Evolutionary conservation across 2,888 invertebrate species (phyloP), one percentile per base, ranked within the genome.

Genomic region (Hipparchia sbordonii): DNA sequence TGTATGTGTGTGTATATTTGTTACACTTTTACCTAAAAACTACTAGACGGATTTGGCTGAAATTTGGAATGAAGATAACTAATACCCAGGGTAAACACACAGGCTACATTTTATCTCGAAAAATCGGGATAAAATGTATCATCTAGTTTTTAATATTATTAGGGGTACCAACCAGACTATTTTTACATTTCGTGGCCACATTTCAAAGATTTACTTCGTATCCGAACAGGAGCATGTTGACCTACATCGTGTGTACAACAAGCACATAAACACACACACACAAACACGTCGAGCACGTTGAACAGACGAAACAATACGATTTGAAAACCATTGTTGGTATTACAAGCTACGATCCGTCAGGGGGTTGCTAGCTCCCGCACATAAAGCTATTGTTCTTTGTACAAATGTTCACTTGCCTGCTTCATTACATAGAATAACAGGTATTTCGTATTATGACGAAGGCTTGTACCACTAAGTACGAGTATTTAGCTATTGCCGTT

Each of bases 181-280:
- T 39, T 2, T 39, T 39, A 39, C 3, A 51, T 74, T 74, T 79
- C 56, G 6, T 85, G 79, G 86, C 87, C 81, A 74, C 23, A 80
- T 81, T 77, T 61, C 51, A 73, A 88, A 89, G 89, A 89, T 90
- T 88, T 87, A 89, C 85, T 84, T 82, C 83, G 84, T 82, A 86
- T 84, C 83, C 84, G 81, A 76, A 77, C 83, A 84, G 82, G 83
- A 82, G 82, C 82, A 82, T 89, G 87, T 89, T 89, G 88, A 85
- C 85, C 86, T 79, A 86, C 81, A 80, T 80, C 74, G 75, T 79
- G 75, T 72, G 74, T 39, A 46, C 5, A 12, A 39, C 39, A 39
- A 39, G 39, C 5, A 39, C 39, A 39, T 5, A 5, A 69, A 81
- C 84, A 81, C 84, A 80, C 81, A 76, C 74, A 85, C 83, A 70